These are phyloP conservation scores for Dinoponera quadriceps DNA, from an alignment of 1,140 invertebrate genomes.

Conservation along the genomic window DNA sequence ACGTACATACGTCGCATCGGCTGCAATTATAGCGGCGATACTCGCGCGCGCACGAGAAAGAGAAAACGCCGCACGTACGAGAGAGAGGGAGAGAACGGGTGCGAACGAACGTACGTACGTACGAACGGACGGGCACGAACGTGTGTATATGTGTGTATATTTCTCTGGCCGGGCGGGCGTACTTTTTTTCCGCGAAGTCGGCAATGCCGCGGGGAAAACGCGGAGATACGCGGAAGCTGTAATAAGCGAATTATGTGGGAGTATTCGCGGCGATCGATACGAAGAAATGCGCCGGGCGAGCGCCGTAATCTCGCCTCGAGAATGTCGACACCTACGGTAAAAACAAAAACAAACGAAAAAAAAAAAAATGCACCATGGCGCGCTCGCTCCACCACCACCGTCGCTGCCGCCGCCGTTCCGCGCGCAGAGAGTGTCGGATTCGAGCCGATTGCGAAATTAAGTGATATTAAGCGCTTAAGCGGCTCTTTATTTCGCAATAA, in stretches of 20 bases:
- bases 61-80: constrained; percentile 1
- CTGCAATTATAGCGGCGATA: constrained; percentile 68
- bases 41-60: constrained; percentile 40
- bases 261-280: constrained; percentile 59
- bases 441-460: constrained; percentile 49
- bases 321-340: constrained; percentile 48
- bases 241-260: constrained; percentile 60
- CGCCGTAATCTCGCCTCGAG: constrained; percentile 50
- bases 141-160: not conserved
- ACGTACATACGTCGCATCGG: constrained; percentile 60
- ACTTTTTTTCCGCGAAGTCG: constrained; percentile 43
- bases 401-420: not conserved
- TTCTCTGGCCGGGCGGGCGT: constrained; percentile 23
- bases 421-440: constrained; percentile 28
- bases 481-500: constrained; percentile 35
- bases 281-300: constrained; percentile 53
- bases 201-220: constrained; percentile 48
- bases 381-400: not conserved
- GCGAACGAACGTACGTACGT: not conserved
- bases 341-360: no score
- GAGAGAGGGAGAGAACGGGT: not conserved
- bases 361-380: not conserved
- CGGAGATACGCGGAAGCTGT: constrained; percentile 59
- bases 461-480: constrained; percentile 40
- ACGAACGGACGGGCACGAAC: no score